Evolutionary conservation across 2,888 invertebrate genomes (phyloP).

Genomic region (Hirtodrosophila histrioides): DNA sequence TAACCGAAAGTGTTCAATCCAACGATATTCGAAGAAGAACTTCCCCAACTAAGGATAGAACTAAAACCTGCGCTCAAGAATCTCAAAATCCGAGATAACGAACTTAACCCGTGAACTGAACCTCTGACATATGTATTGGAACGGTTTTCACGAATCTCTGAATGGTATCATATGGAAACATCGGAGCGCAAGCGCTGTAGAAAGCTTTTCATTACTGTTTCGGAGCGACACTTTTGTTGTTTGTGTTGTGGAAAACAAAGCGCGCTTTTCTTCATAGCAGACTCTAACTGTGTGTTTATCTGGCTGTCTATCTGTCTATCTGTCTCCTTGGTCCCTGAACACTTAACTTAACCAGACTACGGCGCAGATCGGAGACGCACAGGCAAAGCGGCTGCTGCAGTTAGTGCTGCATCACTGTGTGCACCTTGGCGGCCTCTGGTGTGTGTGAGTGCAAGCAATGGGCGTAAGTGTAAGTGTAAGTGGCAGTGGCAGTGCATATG

Average conservation of each 20-base stretch:
- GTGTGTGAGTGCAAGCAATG: too few species aligned
- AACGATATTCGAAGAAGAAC: too few species aligned
- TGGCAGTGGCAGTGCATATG: conserved; percentile 9
- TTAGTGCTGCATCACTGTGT: conserved; percentile 17
- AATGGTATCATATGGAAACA: not conserved
- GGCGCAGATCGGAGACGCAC: conserved; percentile 17
- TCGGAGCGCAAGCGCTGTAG: not conserved
- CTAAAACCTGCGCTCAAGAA: too few species aligned
- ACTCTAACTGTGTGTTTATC: conserved; percentile 49
- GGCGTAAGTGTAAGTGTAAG: conserved; percentile 6
- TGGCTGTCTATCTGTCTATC: conserved; percentile 16
- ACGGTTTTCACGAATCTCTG: too few species aligned
- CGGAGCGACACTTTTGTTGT: conserved; percentile 29
- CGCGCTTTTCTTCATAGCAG: conserved; percentile 30
- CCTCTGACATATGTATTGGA: too few species aligned
- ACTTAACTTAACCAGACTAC: conserved; percentile 7
- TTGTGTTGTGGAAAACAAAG: conserved; percentile 45
- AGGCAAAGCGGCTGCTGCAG: conserved; percentile 30
- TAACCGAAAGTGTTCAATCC: too few species aligned
- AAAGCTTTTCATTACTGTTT: not conserved
- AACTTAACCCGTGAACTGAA: too few species aligned
- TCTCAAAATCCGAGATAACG: too few species aligned
- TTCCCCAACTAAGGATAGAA: too few species aligned
- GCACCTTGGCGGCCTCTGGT: not conserved
- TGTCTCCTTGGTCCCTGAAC: conserved; percentile 11